Evolutionary conservation across 1,140 invertebrate species (phyloP), one percentile per base, ranked within the genome.

Genomic region (Tigriopus japonicus): DNA sequence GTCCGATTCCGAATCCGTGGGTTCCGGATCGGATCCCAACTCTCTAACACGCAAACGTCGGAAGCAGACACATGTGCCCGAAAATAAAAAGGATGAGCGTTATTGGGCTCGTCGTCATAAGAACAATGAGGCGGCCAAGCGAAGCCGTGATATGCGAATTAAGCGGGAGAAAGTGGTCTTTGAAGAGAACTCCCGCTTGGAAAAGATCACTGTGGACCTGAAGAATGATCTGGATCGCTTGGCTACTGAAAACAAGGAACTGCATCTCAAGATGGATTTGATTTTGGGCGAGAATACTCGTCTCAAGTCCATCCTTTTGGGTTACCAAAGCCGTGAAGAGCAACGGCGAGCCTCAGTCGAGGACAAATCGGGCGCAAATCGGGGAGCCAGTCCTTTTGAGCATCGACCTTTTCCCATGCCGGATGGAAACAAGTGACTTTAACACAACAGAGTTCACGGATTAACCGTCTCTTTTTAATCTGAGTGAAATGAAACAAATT

Each of bases 141-240:
- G 23, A 24, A 19, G 15, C 24, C 15, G 52, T 21, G 52, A 54
- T 54, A 54, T 54, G 52, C 15, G 52, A 14, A 54, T 54, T 6
- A 54, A 54, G 24, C 52, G 52, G 15, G 52, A 54, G 24, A 54
- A 54, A 14, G 52, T 54, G 14, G 24, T 54, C 5, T 54, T 54
- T 28, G 52, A 54, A 28, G 52, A 54, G 14, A 54, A 54, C 19
- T 17, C 23, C 17, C 15, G 52, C 6, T 54, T 54, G 52, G 52
- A 54, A 54, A 54, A 24, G 15, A 21, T 54, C 14, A 24, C 23
- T 6, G 24, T 21, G 23, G 52, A 54, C 6, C 24, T 54, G 15
- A 54, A 54, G 52, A 24, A 6, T 54, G 52, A 54, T 6, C 14
- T 19, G 3, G 52, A 54, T 24, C 15, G 15, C 15, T n/a, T 54